Conservation (phyloP, 2,888 invertebrate genomes). For the Spodoptera picta region DNA sequence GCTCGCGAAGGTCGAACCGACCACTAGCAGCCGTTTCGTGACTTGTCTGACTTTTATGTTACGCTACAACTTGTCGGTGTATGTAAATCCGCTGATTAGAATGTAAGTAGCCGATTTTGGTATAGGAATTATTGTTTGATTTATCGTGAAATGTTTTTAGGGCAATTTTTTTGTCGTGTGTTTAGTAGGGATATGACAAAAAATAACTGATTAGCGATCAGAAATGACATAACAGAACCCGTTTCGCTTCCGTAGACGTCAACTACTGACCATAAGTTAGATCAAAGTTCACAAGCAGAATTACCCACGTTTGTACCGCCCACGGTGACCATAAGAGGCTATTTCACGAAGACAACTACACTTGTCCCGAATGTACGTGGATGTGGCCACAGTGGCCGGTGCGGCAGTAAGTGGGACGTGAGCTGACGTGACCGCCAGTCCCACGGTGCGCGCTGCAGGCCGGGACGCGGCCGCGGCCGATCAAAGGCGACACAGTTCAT, state of each 20-base stretch:
- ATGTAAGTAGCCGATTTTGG: conserved; percentile 10
- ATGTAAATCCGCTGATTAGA: conserved; percentile 26
- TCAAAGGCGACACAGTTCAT: conserved; percentile 74
- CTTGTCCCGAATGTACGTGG: conserved; percentile 35
- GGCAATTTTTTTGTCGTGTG: too few relatives aligned
- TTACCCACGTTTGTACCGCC: conserved; percentile 34
- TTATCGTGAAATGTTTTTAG: too few relatives aligned
- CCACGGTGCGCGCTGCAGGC: conserved; percentile 60
- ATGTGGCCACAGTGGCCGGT: conserved; percentile 34
- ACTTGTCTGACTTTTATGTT: conserved; percentile 40
- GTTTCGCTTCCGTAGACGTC: conserved; percentile 35
- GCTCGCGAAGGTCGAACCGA: conserved; percentile 55
- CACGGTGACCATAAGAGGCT: conserved; percentile 28
- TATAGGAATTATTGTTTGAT: neutral
- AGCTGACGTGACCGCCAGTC: conserved; percentile 50
- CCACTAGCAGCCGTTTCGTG: conserved; percentile 41
- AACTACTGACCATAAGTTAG: conserved; percentile 26
- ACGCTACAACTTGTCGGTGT: conserved; percentile 27
- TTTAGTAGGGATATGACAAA: too few relatives aligned
- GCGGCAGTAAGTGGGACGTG: conserved; percentile 35
- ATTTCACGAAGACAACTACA: conserved; percentile 40
- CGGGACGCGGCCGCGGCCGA: conserved; percentile 64
- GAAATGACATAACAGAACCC: conserved; percentile 27
- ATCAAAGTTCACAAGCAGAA: conserved; percentile 41
- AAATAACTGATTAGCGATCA: conserved; percentile 15